These are phyloP conservation scores for Cyprinodon diabolis DNA, from an alignment of 2,797 vertebrate species.

Conservation along the genomic window DNA sequence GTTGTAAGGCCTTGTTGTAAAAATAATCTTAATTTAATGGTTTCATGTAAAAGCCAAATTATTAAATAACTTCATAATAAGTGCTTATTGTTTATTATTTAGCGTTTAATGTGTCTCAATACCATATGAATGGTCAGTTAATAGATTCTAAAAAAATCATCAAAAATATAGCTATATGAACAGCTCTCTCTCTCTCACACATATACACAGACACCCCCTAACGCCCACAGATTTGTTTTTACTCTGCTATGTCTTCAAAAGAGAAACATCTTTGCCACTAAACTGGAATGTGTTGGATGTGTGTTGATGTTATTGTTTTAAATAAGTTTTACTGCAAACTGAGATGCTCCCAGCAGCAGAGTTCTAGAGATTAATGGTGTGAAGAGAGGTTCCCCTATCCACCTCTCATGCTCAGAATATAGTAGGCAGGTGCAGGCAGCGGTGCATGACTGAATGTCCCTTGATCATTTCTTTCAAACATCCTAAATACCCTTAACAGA, in stretches of 20 bases:
- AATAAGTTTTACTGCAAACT: conserved; percentile 30
- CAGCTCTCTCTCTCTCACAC: too few species aligned
- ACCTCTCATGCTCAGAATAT: conserved; percentile 62
- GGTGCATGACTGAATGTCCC: conserved; percentile 69
- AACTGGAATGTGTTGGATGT: not conserved
- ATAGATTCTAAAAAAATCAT: too few species aligned
- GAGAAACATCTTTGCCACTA: conserved; percentile 4
- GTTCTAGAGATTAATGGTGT: conserved; percentile 72
- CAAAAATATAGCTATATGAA: too few species aligned
- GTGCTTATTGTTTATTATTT: too few species aligned
- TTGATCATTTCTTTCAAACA: conserved; percentile 71
- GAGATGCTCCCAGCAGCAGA: conserved; percentile 46
- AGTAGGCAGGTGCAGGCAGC: conserved; percentile 74
- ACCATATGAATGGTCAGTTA: too few species aligned
- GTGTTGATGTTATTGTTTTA: not conserved
- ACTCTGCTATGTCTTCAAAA: not conserved
- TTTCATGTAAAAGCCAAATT: too few species aligned
- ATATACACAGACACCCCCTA: too few species aligned
- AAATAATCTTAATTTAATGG: too few species aligned
- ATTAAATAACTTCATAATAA: too few species aligned
- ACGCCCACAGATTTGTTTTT: not conserved
- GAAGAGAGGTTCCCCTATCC: conserved; percentile 56
- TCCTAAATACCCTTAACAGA: conserved; percentile 26
- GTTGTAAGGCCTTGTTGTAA: too few species aligned
- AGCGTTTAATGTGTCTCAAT: too few species aligned